These are phyloP conservation scores for Scaptomyza caliginosa DNA, from an alignment of 2,888 invertebrate species.

Conservation along the genomic window DNA sequence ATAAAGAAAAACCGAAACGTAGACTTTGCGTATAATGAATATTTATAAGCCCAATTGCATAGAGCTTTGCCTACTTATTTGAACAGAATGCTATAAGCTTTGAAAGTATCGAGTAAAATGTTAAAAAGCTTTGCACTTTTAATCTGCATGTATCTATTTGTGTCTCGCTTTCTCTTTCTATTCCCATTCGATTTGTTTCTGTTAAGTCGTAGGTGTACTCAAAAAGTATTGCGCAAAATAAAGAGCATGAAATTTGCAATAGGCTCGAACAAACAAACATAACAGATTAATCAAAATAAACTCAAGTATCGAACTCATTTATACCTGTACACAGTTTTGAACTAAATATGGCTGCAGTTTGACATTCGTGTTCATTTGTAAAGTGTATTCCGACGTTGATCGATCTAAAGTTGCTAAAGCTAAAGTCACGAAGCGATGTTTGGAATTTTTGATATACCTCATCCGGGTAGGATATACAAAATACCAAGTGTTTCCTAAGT, in stretches of 20 bases:
- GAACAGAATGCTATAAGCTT: neutral
- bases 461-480: conserved; percentile 23
- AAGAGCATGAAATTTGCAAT: neutral
- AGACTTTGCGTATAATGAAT: conserved; percentile 3
- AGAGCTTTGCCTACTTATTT: neutral
- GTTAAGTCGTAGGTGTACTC: neutral
- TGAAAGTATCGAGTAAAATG: neutral
- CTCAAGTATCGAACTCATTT: conserved; percentile 9
- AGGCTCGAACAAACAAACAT: neutral
- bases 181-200: neutral
- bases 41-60: neutral
- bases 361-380: conserved; percentile 19
- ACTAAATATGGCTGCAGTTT: neutral
- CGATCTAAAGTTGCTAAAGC: neutral
- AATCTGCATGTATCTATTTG: neutral
- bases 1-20: neutral
- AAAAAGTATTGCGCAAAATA: neutral
- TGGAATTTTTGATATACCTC: conserved; percentile 26
- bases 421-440: conserved; percentile 11
- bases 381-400: conserved; percentile 2
- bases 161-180: neutral
- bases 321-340: neutral
- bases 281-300: neutral
- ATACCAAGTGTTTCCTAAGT: neutral
- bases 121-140: neutral